phyloP scores from a whole-genome alignment of 2,113 vertebrate species.

The Eclectus roratus region DNA sequence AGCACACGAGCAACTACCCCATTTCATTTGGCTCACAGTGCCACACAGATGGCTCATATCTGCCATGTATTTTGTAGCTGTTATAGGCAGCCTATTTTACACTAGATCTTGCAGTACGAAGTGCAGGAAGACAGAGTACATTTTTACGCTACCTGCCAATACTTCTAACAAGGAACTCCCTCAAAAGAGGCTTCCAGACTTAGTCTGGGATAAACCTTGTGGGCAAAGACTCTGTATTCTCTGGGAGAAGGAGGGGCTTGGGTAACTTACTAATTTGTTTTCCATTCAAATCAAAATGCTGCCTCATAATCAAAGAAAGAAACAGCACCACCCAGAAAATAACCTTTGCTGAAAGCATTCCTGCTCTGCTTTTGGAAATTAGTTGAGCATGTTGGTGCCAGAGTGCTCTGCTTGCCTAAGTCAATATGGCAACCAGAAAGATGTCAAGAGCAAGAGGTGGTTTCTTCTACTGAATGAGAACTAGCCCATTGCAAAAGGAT shows the following conservation, averaged over 20 bases:
- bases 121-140: background rate
- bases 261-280: background rate
- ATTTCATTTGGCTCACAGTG: background rate
- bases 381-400: background rate
- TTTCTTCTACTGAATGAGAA: background rate
- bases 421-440: background rate
- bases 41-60: background rate
- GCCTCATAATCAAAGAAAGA: background rate
- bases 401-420: background rate
- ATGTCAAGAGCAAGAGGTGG: fast-evolving
- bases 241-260: background rate
- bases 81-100: background rate
- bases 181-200: background rate
- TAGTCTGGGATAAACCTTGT: background rate
- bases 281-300: background rate
- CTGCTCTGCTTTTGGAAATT: background rate
- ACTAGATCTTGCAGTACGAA: background rate
- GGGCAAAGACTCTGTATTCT: background rate
- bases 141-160: background rate
- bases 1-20: background rate
- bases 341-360: background rate
- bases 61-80: background rate
- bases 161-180: background rate
- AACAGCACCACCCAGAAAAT: background rate
- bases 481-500: background rate